These are phyloP conservation scores for Epicampocera succincta DNA, from an alignment of 2,888 invertebrate genomes.

Conservation along the genomic window DNA sequence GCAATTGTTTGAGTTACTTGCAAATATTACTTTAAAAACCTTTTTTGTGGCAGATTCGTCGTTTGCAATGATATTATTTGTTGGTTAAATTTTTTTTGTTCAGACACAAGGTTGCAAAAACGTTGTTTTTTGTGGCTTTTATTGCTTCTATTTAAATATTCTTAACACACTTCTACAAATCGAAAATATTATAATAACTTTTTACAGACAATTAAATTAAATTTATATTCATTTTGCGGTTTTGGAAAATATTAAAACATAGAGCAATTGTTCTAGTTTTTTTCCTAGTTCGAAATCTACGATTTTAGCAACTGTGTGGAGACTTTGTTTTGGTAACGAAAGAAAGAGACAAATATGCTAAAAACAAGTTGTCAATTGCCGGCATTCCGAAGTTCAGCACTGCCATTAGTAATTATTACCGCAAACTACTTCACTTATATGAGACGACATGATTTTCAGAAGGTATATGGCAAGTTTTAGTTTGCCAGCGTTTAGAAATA, in stretches of 20 bases:
- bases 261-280: conserved; percentile 1
- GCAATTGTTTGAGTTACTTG: conserved; percentile 21
- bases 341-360: conserved; percentile 21
- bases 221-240: conserved; percentile 7
- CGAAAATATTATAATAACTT: not conserved
- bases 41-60: conserved; percentile 38
- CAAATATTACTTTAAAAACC: conserved; percentile 27
- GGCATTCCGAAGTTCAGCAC: conserved; percentile 1
- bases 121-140: conserved; percentile 1
- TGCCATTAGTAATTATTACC: conserved; percentile 10
- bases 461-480: too few species aligned
- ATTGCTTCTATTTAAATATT: not conserved
- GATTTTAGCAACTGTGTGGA: conserved; percentile 69
- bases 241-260: not conserved
- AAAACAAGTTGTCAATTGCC: conserved; percentile 18
- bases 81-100: conserved; percentile 53
- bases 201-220: not conserved
- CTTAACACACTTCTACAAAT: not conserved
- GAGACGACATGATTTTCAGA: too few species aligned
- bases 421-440: not conserved
- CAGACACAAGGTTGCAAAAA: conserved; percentile 61
- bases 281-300: conserved; percentile 6
- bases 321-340: conserved; percentile 59
- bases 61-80: conserved; percentile 57
- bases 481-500: too few species aligned